A percentile compares a stretch with the other conserved stretches of the same genome.
Evolutionary conservation across 2,888 invertebrate genomes (phyloP).

Genomic region (Cyaniris semiargus): DNA sequence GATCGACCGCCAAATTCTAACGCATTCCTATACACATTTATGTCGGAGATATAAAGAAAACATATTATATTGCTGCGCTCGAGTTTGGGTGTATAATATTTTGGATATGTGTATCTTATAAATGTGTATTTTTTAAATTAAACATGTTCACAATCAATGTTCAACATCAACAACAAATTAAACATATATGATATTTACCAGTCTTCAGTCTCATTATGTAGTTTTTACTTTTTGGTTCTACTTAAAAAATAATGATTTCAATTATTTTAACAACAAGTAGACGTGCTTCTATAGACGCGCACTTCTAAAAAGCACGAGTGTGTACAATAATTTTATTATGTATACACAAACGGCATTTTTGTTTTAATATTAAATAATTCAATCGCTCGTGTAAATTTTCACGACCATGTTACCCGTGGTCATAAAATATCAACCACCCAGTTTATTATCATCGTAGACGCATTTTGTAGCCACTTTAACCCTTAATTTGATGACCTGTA

Average conservation of each 20-base stretch:
- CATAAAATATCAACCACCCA: neutral
- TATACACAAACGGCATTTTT: too few relatives aligned
- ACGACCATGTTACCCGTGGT: neutral
- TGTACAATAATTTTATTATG: too few relatives aligned
- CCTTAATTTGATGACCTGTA: conserved; percentile 26
- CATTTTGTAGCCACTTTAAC: neutral
- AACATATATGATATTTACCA: neutral
- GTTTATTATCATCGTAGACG: neutral
- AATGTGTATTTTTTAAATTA: neutral
- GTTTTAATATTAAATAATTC: neutral
- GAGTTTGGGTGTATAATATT: neutral
- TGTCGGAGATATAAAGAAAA: conserved; percentile 40
- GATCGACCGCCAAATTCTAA: conserved; percentile 77
- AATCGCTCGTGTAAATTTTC: neutral
- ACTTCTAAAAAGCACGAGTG: too few relatives aligned
- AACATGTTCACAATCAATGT: too few relatives aligned
- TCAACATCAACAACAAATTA: too few relatives aligned
- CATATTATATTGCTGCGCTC: neutral
- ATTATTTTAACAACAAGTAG: too few relatives aligned
- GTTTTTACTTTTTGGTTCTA: too few relatives aligned
- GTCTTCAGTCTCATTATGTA: too few relatives aligned
- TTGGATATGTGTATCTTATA: neutral
- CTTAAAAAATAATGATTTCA: too few relatives aligned
- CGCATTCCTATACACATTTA: conserved; percentile 56
- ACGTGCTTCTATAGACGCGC: too few relatives aligned